Conservation (phyloP, 2,113 vertebrate genomes). For the Vicugna pacos region DNA sequence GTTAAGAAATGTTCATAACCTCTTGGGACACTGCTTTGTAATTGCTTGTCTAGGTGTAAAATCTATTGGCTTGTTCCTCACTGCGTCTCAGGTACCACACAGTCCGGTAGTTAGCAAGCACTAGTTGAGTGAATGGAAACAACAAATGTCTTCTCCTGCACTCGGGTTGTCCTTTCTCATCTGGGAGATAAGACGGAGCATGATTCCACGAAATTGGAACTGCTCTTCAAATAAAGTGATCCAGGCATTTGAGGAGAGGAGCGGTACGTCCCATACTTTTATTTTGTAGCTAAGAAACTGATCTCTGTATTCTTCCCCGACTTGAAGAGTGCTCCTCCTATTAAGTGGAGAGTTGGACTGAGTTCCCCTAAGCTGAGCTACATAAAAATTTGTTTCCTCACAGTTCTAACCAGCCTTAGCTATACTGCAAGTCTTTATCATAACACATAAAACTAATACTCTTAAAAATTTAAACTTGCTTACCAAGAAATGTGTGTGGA, state of each 20-base stretch:
- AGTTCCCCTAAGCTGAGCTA: background rate
- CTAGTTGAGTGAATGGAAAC: background rate
- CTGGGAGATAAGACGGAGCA: background rate
- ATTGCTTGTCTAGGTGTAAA: background rate
- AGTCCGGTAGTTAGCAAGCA: background rate
- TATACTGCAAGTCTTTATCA: background rate
- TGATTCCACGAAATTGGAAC: background rate
- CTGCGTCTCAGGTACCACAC: fast-evolving
- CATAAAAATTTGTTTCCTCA: background rate
- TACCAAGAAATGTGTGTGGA: background rate
- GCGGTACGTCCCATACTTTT: background rate
- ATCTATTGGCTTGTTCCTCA: background rate
- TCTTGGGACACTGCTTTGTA: background rate
- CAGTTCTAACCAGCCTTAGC: background rate
- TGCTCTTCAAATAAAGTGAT: background rate
- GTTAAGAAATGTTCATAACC: background rate
- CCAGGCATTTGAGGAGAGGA: background rate
- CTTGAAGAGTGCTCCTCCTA: background rate
- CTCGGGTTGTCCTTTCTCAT: background rate
- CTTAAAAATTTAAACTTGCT: background rate
- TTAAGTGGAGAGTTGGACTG: background rate
- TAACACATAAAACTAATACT: background rate
- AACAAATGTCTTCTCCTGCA: background rate
- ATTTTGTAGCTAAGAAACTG: background rate
- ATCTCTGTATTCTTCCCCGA: background rate